Conservation (phyloP, 2,113 vertebrate genomes). For the Mustela nigripes region DNA sequence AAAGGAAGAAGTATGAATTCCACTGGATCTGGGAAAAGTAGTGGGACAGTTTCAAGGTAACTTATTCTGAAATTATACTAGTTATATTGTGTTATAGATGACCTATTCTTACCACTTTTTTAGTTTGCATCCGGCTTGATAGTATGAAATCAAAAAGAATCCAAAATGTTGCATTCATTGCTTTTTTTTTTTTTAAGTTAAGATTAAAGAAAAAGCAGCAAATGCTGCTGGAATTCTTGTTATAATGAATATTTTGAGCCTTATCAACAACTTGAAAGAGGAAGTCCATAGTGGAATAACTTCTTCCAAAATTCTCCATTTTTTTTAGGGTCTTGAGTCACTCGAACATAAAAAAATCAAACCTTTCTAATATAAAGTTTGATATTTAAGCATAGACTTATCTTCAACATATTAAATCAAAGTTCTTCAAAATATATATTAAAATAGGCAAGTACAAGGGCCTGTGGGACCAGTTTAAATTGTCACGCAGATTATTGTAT, state of each 20-base stretch:
- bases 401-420: constrained; percentile 8
- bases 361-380: constrained; percentile 48
- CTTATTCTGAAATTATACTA: constrained; percentile 57
- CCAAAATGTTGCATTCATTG: background rate
- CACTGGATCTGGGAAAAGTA: constrained; percentile 97
- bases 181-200: background rate
- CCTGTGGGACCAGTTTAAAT: constrained; percentile 26
- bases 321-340: background rate
- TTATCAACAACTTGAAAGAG: background rate
- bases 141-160: constrained; percentile 25
- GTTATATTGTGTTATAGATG: background rate
- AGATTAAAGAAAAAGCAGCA: constrained; percentile 40
- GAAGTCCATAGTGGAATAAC: background rate
- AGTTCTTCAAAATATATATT: constrained; percentile 19
- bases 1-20: constrained; percentile 98
- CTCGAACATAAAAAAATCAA: constrained; percentile 27
- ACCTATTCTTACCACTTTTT: background rate
- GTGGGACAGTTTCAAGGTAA: constrained; percentile 97
- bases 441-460: background rate
- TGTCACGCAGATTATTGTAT: background rate
- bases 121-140: background rate
- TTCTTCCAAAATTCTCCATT: constrained; percentile 49
- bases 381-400: constrained; percentile 34
- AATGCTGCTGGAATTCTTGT: background rate
- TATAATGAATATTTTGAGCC: background rate